Percentiles rank a stretch among this genome's conserved stretches.
phyloP scores from a whole-genome alignment of 2,113 vertebrate species.

The Puma concolor region DNA sequence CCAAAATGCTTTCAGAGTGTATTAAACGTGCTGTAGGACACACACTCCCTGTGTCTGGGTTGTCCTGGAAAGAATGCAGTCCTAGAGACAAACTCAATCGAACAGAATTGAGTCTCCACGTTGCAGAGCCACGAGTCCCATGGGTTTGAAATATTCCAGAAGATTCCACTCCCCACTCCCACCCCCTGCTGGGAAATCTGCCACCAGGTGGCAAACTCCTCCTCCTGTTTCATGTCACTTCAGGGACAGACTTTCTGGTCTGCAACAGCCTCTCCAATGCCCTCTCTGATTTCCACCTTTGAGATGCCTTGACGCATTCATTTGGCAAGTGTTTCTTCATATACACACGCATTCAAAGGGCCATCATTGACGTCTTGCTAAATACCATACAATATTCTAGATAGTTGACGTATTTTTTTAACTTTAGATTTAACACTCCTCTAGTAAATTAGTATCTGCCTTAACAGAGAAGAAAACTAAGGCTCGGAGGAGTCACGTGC shows the following conservation, averaged over 20 bases:
- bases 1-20: not conserved
- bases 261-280: not conserved
- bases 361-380: not conserved
- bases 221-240: not conserved
- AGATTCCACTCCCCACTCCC: not conserved
- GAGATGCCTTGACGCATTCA: not conserved
- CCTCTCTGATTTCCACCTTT: not conserved
- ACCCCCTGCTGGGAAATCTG: not conserved
- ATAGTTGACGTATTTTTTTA: not conserved
- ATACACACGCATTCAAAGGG: not conserved
- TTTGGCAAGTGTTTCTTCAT: not conserved
- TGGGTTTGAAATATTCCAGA: not conserved
- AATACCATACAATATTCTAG: not conserved
- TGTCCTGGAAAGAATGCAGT: not conserved
- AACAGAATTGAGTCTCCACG: not conserved
- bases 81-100: not conserved
- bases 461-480: not conserved
- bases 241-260: not conserved
- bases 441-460: not conserved
- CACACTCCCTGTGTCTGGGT: accelerated
- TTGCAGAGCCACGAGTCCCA: not conserved
- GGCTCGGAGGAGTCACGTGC: not conserved
- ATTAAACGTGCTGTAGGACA: not conserved
- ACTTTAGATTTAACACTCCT: not conserved
- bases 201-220: not conserved